Evolutionary conservation across 2,888 invertebrate species (phyloP), one percentile per base, ranked within the genome.

Genomic region (Xestia xanthographa): DNA sequence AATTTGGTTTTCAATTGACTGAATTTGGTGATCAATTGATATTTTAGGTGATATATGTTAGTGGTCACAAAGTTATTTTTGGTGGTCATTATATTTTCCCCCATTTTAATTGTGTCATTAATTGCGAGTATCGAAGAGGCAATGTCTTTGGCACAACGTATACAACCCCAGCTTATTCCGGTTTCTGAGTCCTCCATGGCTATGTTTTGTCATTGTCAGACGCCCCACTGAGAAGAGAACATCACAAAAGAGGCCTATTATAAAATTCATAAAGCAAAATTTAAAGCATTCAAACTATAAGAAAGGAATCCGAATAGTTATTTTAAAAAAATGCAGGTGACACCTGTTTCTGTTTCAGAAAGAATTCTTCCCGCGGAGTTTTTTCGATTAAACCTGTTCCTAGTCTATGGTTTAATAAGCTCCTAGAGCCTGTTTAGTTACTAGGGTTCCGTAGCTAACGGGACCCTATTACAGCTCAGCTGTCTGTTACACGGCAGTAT

Each of bases 331-430:
- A 69, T 69, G 63, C 82, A 78, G 73, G 63, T 65, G 50, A 58
- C 69, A 82, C 77, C 82, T 73, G 81, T 56, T 45, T n/a, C 82
- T 73, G 81, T 56, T 45, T n/a, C 5, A 17, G 20, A 26, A 43
- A 14, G 50, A 70, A 73, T 78, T 70, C 53, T 53, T 67, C 62
- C 62, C 62, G 56, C 38, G 11, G 2, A 53, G 12, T 26, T 73
- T 72, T 66, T 82, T 77, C 0, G 0, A 63, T 70, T 43, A 77
- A 82, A 70, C 81, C 72, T 58, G 77, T 77, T 77, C 22, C n/a
- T 38, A 38, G n/a, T 67, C 22, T 53, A 58, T 67, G 48, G 76
- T 53, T 81, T 63, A 60, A 60, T 45, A 70, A 22, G 45, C 20
- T 53, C 43, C 34, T 29, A 29, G 48, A 62, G 17, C 41, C 62